Conservation (phyloP, 2,113 vertebrate species). For the Ranitomeya variabilis region DNA sequence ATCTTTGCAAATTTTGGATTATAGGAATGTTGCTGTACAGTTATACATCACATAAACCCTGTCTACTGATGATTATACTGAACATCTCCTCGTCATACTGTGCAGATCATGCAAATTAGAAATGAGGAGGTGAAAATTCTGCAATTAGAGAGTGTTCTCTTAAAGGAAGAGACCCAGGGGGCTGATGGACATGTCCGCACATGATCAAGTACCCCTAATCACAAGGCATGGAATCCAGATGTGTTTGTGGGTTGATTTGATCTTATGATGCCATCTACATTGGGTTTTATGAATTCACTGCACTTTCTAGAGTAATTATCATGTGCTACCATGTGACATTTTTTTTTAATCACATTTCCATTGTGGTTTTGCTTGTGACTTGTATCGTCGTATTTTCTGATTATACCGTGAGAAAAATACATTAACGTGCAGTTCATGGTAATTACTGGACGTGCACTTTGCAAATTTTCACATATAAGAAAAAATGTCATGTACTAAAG, state of each 20-base stretch:
- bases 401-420: neutral
- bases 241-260: neutral
- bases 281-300: neutral
- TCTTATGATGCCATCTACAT: neutral
- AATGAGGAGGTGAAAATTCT: neutral
- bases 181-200: constrained; percentile 26
- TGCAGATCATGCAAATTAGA: neutral
- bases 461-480: too few species aligned
- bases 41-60: too few species aligned
- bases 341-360: neutral
- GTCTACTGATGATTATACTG: too few species aligned
- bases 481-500: neutral
- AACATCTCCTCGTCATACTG: neutral
- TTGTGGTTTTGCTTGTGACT: constrained; percentile 10
- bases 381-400: neutral
- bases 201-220: neutral
- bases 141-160: neutral
- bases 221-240: neutral
- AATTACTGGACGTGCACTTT: neutral
- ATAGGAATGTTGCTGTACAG: too few species aligned
- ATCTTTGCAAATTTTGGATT: too few species aligned
- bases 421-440: neutral
- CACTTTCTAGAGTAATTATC: neutral
- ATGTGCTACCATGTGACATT: neutral
- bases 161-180: neutral